Evolutionary conservation across 2,113 vertebrate species (phyloP).

Genomic region (Leucopsar rothschildi): DNA sequence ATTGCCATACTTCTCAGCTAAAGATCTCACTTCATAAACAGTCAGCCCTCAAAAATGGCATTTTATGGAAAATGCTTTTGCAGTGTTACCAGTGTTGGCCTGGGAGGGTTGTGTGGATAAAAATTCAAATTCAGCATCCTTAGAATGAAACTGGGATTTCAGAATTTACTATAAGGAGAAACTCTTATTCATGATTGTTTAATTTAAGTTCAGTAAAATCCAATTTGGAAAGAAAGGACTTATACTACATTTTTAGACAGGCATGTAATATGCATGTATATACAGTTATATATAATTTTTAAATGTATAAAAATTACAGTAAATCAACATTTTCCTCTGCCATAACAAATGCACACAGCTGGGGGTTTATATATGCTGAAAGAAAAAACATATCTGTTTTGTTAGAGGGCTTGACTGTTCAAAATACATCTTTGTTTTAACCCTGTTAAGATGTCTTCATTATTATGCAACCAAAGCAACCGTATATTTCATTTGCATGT

Average conservation of each 20-base stretch:
- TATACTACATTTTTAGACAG: background rate
- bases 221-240: background rate
- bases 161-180: background rate
- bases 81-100: background rate
- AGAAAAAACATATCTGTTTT: background rate
- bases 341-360: background rate
- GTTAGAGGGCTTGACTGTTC: background rate
- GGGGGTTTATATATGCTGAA: background rate
- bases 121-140: background rate
- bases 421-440: background rate
- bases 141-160: background rate
- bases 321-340: background rate
- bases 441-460: background rate
- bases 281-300: background rate
- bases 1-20: background rate
- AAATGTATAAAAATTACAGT: background rate
- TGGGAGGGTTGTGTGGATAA: background rate
- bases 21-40: background rate
- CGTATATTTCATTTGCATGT: background rate
- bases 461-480: background rate
- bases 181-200: background rate
- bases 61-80: background rate
- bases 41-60: accelerated
- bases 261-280: background rate
- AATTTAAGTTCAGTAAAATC: background rate